Base-by-base conservation (phyloP, 2,888 invertebrate genomes). In the Eupithecia abbreviata region DNA sequence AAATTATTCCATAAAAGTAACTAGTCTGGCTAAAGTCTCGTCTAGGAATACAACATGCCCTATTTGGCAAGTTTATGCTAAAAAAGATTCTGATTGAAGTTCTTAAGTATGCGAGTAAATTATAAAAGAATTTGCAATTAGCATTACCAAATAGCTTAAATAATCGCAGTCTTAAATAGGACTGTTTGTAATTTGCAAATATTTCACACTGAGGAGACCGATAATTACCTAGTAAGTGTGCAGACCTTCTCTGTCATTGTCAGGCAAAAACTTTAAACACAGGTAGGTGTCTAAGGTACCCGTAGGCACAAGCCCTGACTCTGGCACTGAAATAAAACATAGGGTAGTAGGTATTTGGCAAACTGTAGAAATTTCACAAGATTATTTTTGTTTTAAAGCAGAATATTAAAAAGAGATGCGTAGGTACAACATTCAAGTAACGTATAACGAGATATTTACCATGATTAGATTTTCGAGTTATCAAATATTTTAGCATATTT, bases 71-170 rank as follows among this genome's bases (percentile, higher is more conserved):
- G 6, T 15, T 13, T 42, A 66, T 66, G 66, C 66, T 66, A 42
- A 66, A 66, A 65, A 66, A 42, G 66, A 42, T 66, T 66, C n/a
- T 18, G n/a, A 71, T 70, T 71, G 47, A 58, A 62, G 55, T 58
- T 18, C n/a, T 6, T 51, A 69, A 47, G 42, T 72, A 66, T 9
- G 71, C 30, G 58, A 62, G 15, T 67, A 58, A 51, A 47, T 42
- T 71, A 71, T 65, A 67, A 58, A 73, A 10, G 67, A 43, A 68
- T 68, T 18, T 51, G 51, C 41, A 55, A 66, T 78, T 74, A 74
- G 18, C 72, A 72, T 78, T 45, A 66, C 69, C 18, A 66, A 76
- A 78, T 75, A 30, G 45, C 73, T 72, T 30, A 67, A 62, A 73
- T 71, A 78, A 75, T 78, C 67, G 43, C 71, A 43, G 55, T 43